These are phyloP conservation scores for Huso huso DNA, from an alignment of 2,797 vertebrate species.

Conservation along the genomic window DNA sequence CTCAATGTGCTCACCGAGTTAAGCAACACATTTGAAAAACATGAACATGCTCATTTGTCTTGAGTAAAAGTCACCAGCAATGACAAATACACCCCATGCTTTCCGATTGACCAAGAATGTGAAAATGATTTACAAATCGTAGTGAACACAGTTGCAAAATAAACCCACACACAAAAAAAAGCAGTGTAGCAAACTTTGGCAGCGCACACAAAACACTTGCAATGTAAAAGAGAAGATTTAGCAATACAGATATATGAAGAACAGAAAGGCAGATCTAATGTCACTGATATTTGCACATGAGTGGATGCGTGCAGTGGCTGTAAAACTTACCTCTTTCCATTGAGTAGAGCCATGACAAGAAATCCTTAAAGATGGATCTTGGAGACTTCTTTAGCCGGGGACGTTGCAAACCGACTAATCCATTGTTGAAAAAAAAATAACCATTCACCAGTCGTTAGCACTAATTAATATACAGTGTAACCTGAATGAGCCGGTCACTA, in stretches of 20 bases:
- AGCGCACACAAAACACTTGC: constrained; percentile 3
- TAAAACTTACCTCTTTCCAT: constrained; percentile 64
- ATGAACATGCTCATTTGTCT: too few species aligned
- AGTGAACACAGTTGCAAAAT: constrained; percentile 3
- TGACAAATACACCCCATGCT: too few species aligned
- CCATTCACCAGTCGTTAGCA: constrained; percentile 19
- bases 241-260: background rate
- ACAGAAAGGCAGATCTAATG: background rate
- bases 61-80: too few species aligned
- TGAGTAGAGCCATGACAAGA: constrained; percentile 49
- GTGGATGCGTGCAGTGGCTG: constrained; percentile 26
- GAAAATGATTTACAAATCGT: background rate
- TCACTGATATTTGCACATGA: background rate
- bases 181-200: background rate
- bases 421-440: constrained; percentile 30
- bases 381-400: constrained; percentile 51
- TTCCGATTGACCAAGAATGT: too few species aligned
- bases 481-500: too few species aligned
- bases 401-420: constrained; percentile 51
- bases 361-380: constrained; percentile 58
- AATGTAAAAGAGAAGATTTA: background rate
- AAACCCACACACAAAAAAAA: background rate
- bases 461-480: constrained; percentile 1
- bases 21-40: too few species aligned
- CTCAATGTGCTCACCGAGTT: too few species aligned